Percentiles rank a stretch among this genome's conserved stretches.
phyloP scores from a whole-genome alignment of 2,113 vertebrate species.

The Circaetus gallicus region DNA sequence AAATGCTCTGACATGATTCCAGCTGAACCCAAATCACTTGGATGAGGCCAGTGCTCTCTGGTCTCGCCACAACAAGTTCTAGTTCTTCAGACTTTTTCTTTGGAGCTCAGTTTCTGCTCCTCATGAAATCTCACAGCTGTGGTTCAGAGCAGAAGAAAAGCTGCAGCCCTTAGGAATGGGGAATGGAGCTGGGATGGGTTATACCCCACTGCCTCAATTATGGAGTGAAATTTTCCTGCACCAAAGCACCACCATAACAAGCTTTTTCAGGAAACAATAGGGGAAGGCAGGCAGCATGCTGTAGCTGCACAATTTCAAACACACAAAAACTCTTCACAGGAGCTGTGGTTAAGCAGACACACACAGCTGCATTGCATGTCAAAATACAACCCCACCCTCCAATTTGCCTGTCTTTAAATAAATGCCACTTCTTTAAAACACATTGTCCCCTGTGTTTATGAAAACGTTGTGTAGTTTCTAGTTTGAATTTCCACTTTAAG shows the following conservation, averaged over 20 bases:
- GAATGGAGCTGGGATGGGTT: not conserved
- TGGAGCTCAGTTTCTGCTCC: not conserved
- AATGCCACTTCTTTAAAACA: not conserved
- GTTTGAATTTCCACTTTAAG: not conserved
- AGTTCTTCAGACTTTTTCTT: not conserved
- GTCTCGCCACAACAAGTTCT: not conserved
- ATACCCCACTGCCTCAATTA: not conserved
- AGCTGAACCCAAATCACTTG: not conserved
- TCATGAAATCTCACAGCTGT: rapidly evolving
- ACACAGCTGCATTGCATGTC: not conserved
- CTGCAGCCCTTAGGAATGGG: not conserved
- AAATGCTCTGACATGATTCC: not conserved
- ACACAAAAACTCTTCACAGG: not conserved
- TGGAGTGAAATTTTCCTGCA: not conserved
- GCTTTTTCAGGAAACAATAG: not conserved
- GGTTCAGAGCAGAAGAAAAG: not conserved
- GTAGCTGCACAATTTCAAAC: not conserved
- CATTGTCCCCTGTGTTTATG: not conserved
- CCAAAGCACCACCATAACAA: not conserved
- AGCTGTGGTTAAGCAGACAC: not conserved
- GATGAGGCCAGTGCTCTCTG: not conserved
- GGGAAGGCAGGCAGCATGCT: not conserved
- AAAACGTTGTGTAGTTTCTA: not conserved
- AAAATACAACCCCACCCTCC: not conserved
- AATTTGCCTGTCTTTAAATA: not conserved